A percentile compares a stretch with the other conserved stretches of the same genome.
Evolutionary conservation across 1,140 invertebrate species (phyloP).

Genomic region (Battus philenor): DNA sequence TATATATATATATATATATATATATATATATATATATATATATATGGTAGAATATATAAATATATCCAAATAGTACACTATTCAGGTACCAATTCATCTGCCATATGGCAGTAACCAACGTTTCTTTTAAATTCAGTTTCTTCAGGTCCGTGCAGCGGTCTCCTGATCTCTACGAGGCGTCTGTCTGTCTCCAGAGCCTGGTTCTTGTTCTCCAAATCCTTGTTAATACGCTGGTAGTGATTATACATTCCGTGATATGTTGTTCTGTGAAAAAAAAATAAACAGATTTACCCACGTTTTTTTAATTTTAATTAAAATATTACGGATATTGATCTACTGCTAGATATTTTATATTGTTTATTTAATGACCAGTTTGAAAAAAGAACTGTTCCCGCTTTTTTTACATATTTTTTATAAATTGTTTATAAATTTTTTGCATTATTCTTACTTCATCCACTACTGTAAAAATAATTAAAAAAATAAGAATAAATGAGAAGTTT

Average conservation of each 20-base stretch:
- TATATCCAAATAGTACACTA: too few relatives aligned
- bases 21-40: too few relatives aligned
- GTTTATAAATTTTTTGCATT: too few relatives aligned
- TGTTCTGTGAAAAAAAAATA: conserved; percentile 58
- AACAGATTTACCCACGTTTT: background rate
- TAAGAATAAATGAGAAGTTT: too few relatives aligned
- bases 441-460: too few relatives aligned
- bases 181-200: conserved; percentile 82
- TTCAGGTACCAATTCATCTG: conserved; percentile 51
- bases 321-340: background rate
- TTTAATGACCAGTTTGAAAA: background rate
- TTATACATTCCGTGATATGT: conserved; percentile 83
- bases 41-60: too few relatives aligned
- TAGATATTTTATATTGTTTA: background rate
- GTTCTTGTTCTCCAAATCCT: conserved; percentile 83
- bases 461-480: too few relatives aligned
- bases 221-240: conserved; percentile 78
- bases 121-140: conserved; percentile 61
- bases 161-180: conserved; percentile 60
- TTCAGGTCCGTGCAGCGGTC: conserved; percentile 47
- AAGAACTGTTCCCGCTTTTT: too few relatives aligned
- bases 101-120: conserved; percentile 60
- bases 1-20: too few relatives aligned
- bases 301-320: background rate
- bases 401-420: too few relatives aligned